phyloP scores from a whole-genome alignment of 2,113 vertebrate species.

The Alexandromys fortis region DNA sequence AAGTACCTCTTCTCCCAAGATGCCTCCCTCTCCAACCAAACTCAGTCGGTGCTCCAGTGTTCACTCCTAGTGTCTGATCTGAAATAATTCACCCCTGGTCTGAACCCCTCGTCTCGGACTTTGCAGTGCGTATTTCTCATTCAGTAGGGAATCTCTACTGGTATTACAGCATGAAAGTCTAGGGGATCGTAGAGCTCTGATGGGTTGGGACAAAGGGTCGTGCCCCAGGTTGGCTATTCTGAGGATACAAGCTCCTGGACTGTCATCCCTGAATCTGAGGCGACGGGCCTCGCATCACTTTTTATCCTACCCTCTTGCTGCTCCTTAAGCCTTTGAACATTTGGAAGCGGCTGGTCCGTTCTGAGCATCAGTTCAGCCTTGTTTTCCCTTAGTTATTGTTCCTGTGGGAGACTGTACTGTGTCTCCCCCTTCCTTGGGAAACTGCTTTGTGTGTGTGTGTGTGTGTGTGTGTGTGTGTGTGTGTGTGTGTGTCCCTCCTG shows the following conservation, averaged over 20 bases:
- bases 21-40: not conserved
- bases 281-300: not conserved
- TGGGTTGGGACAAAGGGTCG: rapidly evolving
- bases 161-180: not conserved
- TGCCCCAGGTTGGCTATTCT: not conserved
- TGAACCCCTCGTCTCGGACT: not conserved
- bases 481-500: not conserved
- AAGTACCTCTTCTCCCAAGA: not conserved
- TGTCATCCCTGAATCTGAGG: not conserved
- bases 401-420: not conserved
- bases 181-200: not conserved
- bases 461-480: not conserved
- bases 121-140: not conserved
- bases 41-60: not conserved
- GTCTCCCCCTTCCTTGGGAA: not conserved
- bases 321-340: not conserved
- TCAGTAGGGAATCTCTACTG: not conserved
- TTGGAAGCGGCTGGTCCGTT: not conserved
- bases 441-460: not conserved
- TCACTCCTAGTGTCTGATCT: not conserved
- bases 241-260: not conserved
- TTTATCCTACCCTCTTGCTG: not conserved
- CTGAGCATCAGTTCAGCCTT: not conserved
- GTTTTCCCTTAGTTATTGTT: not conserved
- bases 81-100: no score